Base-by-base conservation (phyloP, 1,140 invertebrate species). In the Lepeophtheirus salmonis region DNA sequence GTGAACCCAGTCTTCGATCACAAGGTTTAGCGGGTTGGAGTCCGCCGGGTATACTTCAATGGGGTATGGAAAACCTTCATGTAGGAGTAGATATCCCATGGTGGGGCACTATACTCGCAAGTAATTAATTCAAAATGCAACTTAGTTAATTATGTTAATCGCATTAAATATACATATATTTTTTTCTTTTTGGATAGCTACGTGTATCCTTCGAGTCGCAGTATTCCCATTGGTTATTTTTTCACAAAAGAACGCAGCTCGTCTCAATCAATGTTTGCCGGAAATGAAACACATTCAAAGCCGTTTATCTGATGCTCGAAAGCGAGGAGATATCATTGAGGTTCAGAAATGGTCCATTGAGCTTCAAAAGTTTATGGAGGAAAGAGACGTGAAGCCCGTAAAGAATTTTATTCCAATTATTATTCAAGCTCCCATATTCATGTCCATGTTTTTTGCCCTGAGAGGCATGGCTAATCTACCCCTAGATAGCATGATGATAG, bases 361-460 rank as follows among this genome's bases (percentile, higher is more conserved):
- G 69, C 71, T 92, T 71, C 77, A 81, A 73, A 3, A 70, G 0
- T 88, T 83, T 64, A 86, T 91, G 83, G 83, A 81, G 67, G 77
- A 83, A 60, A 84, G 88, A 64, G 73, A 81, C 0, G 67, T 91
- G 1, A 88, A 82, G 73, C 84, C 86, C 1, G 68, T 89, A 0
- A 89, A 84, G 70, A 83, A 80, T 70, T 72, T 90, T 25, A 60
- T 50, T 20, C 49, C 57, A 16, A 52, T 60, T 10, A 14, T 60
- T 30, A 12, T 61, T 20, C 17, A 56, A 14, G 59, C 17, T 10
- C 89, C 90, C 0, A 68, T 96, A 3, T 96, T 97, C 70, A 71
- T 96, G 41, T 90, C 89, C 4, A 84, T 91, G 68, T 96, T 94
- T 68, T 75, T 87, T 67, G 87, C 79, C 0, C 69, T 97, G 12